Evolutionary conservation across 2,113 vertebrate species (phyloP).

Genomic region (Hippocampus abdominalis): DNA sequence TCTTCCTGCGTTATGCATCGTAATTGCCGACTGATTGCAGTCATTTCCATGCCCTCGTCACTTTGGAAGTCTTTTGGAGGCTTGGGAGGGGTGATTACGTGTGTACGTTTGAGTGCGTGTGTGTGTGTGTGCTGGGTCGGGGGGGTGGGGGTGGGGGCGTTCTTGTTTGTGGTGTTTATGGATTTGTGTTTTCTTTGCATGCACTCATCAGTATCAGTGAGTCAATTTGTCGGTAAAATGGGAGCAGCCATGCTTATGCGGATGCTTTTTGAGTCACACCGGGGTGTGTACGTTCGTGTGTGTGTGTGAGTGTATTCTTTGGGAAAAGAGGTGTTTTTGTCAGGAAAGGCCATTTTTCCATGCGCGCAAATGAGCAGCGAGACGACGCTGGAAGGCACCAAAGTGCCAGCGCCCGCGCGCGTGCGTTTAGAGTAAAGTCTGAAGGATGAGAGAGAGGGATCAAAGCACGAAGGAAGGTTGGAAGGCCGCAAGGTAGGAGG

Average conservation of each 20-base stretch:
- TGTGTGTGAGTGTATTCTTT: neutral
- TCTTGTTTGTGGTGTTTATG: conserved; percentile 17
- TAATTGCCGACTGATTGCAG: conserved; percentile 58
- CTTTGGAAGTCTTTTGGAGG: conserved; percentile 17
- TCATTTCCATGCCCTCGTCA: conserved; percentile 49
- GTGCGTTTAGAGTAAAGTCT: neutral
- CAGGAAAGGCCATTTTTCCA: no score
- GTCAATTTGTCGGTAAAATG: conserved; percentile 22
- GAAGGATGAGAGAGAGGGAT: neutral
- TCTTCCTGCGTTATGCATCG: conserved; percentile 42
- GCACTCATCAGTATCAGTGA: conserved; percentile 1
- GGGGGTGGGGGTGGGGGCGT: neutral
- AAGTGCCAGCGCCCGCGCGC: neutral
- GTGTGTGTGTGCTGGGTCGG: neutral
- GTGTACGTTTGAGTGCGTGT: neutral
- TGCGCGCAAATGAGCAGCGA: no score
- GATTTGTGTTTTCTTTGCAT: conserved; percentile 7
- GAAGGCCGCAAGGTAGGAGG: neutral
- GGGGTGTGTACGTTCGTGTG: neutral
- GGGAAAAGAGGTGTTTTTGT: neutral
- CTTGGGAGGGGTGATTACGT: neutral
- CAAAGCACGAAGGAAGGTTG: conserved; percentile 1
- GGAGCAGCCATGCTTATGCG: neutral
- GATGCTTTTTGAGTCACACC: neutral
- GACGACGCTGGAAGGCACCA: neutral